phyloP scores from a whole-genome alignment of 2,797 vertebrate species.

The Psittacula derbiana region DNA sequence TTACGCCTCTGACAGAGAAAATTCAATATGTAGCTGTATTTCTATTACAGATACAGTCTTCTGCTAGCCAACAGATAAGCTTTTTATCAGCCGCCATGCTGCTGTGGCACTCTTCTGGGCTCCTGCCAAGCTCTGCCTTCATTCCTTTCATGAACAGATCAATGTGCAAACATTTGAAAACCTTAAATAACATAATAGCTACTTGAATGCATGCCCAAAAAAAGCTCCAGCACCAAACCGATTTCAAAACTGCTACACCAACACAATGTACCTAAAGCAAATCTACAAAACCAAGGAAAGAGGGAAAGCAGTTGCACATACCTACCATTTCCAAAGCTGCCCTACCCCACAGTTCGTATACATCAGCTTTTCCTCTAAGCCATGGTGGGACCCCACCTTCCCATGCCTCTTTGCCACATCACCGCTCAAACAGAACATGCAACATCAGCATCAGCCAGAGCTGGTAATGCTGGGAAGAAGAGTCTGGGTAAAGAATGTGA shows the following conservation, averaged over 20 bases:
- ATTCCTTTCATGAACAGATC: not conserved
- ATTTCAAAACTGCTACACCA: not conserved
- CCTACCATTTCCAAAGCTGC: not conserved
- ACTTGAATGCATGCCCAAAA: not conserved
- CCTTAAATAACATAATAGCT: conserved; percentile 12
- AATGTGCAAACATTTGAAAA: conserved; percentile 38
- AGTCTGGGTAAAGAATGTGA: not conserved
- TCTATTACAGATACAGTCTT: conserved; percentile 29
- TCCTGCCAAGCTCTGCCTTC: conserved; percentile 23
- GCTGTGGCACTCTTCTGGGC: conserved; percentile 19
- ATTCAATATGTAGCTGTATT: conserved; percentile 13
- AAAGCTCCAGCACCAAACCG: not conserved
- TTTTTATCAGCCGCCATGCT: conserved; percentile 40
- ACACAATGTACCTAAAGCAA: not conserved
- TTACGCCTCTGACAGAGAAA: conserved; percentile 21
- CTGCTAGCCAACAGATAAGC: conserved; percentile 54
- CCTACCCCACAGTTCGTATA: not conserved
- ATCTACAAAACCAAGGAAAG: not conserved
- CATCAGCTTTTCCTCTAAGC: not conserved
- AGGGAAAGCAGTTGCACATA: not conserved
- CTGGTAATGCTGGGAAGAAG: not conserved
- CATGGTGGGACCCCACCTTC: not conserved
- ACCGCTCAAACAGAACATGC: not conserved
- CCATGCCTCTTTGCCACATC: not conserved
- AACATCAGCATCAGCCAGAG: not conserved